Evolutionary conservation across 2,113 vertebrate genomes (phyloP).

Genomic region (Urocynchramus pylzowi): DNA sequence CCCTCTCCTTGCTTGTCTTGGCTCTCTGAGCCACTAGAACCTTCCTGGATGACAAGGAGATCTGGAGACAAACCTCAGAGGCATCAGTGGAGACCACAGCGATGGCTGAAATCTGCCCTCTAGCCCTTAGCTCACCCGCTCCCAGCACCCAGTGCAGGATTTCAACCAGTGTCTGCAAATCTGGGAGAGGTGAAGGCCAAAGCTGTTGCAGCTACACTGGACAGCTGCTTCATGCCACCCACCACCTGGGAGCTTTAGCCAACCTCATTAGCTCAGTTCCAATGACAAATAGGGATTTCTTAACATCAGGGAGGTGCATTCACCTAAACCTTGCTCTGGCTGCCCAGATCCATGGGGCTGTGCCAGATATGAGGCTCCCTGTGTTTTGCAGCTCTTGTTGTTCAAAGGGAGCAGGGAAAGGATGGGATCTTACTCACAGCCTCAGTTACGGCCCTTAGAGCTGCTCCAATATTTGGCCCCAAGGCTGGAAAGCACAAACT

Average conservation of each 20-base stretch:
- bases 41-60: background rate
- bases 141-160: background rate
- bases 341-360: accelerated
- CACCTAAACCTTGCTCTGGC: accelerated
- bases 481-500: background rate
- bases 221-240: background rate
- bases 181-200: background rate
- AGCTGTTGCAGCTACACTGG: background rate
- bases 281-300: background rate
- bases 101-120: background rate
- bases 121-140: background rate
- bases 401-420: background rate
- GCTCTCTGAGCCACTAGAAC: background rate
- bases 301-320: background rate
- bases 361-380: background rate
- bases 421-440: background rate
- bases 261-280: background rate
- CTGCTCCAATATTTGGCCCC: background rate
- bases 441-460: background rate
- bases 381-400: accelerated
- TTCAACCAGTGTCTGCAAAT: background rate
- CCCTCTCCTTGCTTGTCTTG: background rate
- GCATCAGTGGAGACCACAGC: background rate
- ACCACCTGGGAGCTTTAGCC: background rate
- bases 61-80: background rate